Conservation (phyloP, 2,888 invertebrate genomes). For the Laothoe populi region DNA sequence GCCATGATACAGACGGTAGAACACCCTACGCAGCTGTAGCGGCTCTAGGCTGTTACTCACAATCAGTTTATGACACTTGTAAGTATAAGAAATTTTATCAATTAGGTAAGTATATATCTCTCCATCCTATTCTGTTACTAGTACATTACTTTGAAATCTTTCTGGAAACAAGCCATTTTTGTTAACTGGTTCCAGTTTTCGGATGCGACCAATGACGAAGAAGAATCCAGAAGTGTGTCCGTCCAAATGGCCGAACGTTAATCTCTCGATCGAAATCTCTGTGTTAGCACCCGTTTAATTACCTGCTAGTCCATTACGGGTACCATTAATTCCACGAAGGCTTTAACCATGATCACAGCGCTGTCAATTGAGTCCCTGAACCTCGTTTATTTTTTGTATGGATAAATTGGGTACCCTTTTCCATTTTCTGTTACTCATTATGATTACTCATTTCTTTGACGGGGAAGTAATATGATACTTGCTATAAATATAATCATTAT, state of each 20-base stretch:
- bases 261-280: conserved; percentile 51
- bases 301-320: conserved; percentile 45
- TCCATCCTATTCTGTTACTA: too few species aligned
- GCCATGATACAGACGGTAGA: too few species aligned
- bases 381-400: conserved; percentile 14
- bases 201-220: background rate
- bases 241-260: conserved; percentile 46
- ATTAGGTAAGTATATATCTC: too few species aligned
- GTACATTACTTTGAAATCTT: too few species aligned
- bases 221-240: conserved; percentile 27
- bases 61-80: too few species aligned
- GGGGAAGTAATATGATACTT: background rate
- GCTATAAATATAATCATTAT: too few species aligned
- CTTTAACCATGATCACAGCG: conserved; percentile 44
- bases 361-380: conserved; percentile 35
- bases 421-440: too few species aligned
- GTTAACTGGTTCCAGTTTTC: background rate
- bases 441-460: background rate
- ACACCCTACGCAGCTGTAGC: too few species aligned
- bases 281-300: conserved; percentile 55
- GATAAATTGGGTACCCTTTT: background rate
- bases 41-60: too few species aligned
- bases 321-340: conserved; percentile 46
- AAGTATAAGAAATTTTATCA: too few species aligned
- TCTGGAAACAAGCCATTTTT: too few species aligned